A percentile compares a stretch with the other conserved stretches of the same genome.
These are phyloP conservation scores for Porites cylindrica DNA, from an alignment of 92 coral and sea anemone genomes.

Conservation along the genomic window DNA sequence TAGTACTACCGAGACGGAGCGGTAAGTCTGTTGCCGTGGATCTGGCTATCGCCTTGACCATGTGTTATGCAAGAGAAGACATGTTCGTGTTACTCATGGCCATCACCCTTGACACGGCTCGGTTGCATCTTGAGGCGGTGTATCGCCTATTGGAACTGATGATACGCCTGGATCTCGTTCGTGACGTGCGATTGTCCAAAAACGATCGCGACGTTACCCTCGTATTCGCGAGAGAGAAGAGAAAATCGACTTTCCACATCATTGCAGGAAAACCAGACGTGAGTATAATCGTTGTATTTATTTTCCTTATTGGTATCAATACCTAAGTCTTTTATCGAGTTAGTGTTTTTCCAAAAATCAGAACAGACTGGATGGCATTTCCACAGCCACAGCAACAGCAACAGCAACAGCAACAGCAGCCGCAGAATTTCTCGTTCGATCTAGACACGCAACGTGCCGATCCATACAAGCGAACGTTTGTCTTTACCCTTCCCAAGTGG, in stretches of 20 bases:
- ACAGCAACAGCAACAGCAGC: background rate
- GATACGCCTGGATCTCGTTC: background rate
- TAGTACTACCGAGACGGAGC: conserved; percentile 22
- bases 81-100: conserved; percentile 19
- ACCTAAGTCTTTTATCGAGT: no score
- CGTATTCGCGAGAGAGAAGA: background rate
- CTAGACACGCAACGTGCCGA: background rate
- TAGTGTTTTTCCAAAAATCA: no score
- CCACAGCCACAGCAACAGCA: background rate
- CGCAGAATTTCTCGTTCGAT: conserved; percentile 1
- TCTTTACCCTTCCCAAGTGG: background rate
- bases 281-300: no score
- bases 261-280: no score
- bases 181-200: background rate
- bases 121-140: conserved; percentile 15
- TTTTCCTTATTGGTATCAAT: no score
- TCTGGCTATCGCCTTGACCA: conserved; percentile 18
- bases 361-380: no score
- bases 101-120: conserved; percentile 7
- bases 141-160: background rate
- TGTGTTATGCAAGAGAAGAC: conserved; percentile 14
- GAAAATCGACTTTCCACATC: conserved; percentile 1
- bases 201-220: conserved; percentile 2
- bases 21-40: conserved; percentile 30
- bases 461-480: background rate